phyloP scores from a whole-genome alignment of 2,888 invertebrate genomes.

The Ennomos erosarius region DNA sequence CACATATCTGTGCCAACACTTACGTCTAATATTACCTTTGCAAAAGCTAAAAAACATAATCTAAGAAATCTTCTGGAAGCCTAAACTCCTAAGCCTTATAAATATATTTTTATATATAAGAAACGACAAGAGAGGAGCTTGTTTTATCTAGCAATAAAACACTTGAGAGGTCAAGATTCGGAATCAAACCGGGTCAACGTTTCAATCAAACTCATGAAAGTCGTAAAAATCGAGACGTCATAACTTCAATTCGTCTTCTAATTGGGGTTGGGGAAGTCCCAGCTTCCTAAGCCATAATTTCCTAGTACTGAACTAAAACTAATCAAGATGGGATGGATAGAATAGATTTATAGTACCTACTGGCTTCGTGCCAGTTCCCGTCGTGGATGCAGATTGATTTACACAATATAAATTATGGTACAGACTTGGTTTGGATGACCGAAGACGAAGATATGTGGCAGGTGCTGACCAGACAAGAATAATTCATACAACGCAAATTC shows the following conservation, averaged over 20 bases:
- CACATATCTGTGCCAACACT: no score
- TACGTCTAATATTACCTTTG: no score
- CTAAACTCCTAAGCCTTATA: no score
- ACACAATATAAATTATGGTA: constrained; percentile 1
- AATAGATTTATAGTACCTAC: constrained; percentile 21
- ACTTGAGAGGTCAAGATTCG: neutral
- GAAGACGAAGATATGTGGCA: neutral
- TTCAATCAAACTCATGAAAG: constrained; percentile 7
- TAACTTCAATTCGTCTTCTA: constrained; percentile 6
- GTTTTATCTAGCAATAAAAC: neutral
- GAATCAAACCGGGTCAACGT: neutral
- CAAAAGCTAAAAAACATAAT: no score
- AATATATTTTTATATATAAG: no score
- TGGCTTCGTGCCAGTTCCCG: constrained; percentile 30
- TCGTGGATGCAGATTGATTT: constrained; percentile 9
- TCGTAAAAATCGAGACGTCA: constrained; percentile 6
- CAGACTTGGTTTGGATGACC: neutral
- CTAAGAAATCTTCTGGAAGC: no score
- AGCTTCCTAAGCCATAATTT: constrained; percentile 4
- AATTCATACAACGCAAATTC: neutral
- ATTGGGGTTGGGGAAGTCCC: constrained; percentile 2
- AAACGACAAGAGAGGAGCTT: no score
- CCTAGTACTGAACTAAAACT: constrained; percentile 5
- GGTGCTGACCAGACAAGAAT: neutral
- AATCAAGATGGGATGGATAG: constrained; percentile 2